Conservation (phyloP, 2,888 invertebrate genomes). For the Drosophila emarginata region DNA sequence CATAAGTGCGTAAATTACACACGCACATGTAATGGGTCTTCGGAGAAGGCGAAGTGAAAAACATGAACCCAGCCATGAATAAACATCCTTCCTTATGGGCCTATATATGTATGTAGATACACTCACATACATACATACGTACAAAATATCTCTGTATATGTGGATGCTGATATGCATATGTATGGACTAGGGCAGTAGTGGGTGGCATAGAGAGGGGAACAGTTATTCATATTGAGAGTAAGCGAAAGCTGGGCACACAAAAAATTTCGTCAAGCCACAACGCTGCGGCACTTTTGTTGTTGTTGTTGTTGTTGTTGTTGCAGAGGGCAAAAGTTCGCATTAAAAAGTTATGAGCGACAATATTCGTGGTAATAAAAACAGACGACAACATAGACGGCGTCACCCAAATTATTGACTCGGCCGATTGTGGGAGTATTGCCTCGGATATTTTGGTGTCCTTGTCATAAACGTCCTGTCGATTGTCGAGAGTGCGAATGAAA, state of each 20-base stretch:
- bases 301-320: slow-evolving; percentile 41
- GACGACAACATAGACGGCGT: slow-evolving; percentile 45
- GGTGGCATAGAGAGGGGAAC: not conserved
- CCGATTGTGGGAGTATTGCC: slow-evolving; percentile 8
- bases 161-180: not conserved
- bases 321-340: slow-evolving; percentile 56
- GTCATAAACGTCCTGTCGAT: not conserved
- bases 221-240: slow-evolving; percentile 15
- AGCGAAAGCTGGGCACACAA: slow-evolving; percentile 8
- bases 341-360: slow-evolving; percentile 67
- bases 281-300: slow-evolving; percentile 6
- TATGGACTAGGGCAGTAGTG: not conserved
- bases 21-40: slow-evolving; percentile 30
- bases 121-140: not conserved
- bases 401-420: slow-evolving; percentile 48
- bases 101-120: not conserved
- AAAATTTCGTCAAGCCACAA: slow-evolving; percentile 38
- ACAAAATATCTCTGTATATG: slow-evolving; percentile 1
- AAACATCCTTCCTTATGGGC: slow-evolving; percentile 39
- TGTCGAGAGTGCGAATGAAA: not conserved
- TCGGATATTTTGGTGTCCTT: slow-evolving; percentile 4
- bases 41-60: slow-evolving; percentile 29
- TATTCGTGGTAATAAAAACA: slow-evolving; percentile 66
- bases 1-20: slow-evolving; percentile 52
- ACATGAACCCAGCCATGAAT: slow-evolving; percentile 38